Evolutionary conservation across 2,797 vertebrate genomes (phyloP), one percentile per base, ranked within the genome.

Genomic region (Tolypeutes matacus): DNA sequence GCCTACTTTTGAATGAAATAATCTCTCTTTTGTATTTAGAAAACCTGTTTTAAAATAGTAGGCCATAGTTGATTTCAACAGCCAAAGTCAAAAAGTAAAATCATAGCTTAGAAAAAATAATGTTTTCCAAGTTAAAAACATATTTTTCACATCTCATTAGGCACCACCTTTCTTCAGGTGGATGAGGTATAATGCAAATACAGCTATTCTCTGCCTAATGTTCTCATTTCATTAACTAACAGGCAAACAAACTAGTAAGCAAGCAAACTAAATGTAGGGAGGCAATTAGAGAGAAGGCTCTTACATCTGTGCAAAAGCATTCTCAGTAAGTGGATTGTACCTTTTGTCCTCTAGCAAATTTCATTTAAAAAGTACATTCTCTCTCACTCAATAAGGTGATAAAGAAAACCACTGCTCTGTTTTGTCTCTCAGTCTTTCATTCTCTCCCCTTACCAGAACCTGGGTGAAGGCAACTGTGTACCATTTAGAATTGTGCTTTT

Each of bases 1-100:
- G 29, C 65, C 39, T 88, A 60, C 56, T 69, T 95, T 89, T 65
- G 27, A 95, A 95, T 70, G 27, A 91, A 95, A 75, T 76, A 42
- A 86, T 92, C 13, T 83, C 31, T 17, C 15, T 67, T 81, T 82
- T 91, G 34, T 4, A 15, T 85, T 92, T 58, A 1, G n/a, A 77
- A 96, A 86, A 76, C 58, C 25, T 62, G 4, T 76, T 67, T 86
- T 80, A 84, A 77, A 95, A 18, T 39, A 69, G 65, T 49, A 76
- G 53, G 2, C 31, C 34, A 36, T 62, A 82, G 36, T 81, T 87
- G 29, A 92, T 94, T 94, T 92, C 56, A 87, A 94, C 90, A 36
- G 81, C 46, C 76, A 86, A 62, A 62, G 53, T 84, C 15, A 62
- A 78, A 77, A 86, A 82, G 73, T 73, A 62, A 91, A 90, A 23